Evolutionary conservation across 35 echinoderm and acorn worm genomes (phyloP), one percentile per base, ranked within the genome.

Genomic region (Acanthaster planci): DNA sequence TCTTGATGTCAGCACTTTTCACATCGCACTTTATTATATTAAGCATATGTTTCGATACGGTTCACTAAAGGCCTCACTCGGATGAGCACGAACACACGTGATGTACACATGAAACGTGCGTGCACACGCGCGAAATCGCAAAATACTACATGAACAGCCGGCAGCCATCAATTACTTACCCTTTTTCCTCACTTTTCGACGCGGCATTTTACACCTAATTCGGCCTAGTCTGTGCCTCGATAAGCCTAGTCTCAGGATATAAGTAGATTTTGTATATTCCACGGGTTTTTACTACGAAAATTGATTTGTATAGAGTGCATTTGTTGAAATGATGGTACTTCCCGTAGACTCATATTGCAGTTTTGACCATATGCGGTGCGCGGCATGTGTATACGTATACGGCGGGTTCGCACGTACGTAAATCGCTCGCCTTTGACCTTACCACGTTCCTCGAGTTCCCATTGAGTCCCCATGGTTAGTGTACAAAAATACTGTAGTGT

Each of bases 141-240:
- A 27, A 17, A 38, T 12, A 4, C 42, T 50, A 40, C 16, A 55
- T 82, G 39, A 86, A 38, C 14, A 51, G 39, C 37, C 21, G 37
- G n/a, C 37, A 29, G 17, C 35, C 3, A 44, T 14, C 10, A 19
- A 40, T n/a, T n/a, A 22, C 87, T 89, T 84, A 89, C 87, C 87
- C 52, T 89, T 89, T 89, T 89, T 89, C 87, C 77, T 89, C 87
- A 72, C 67, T 76, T 89, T 89, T 52, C 79, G 81, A 42, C 87
- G 58, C 47, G 87, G 87, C 87, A 89, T 89, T 5, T 42, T 77
- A 10, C 50, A 50, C 47, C 37, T n/a, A 52, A 89, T 37, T 51
- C 57, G 55, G 40, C 52, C 77, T 47, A 76, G 64, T 50, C 27
- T 72, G 9, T 53, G 52, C 64, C 47, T 51, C 42, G 76, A 76